phyloP scores from a whole-genome alignment of 2,113 vertebrate genomes.

The Raja brachyura region DNA sequence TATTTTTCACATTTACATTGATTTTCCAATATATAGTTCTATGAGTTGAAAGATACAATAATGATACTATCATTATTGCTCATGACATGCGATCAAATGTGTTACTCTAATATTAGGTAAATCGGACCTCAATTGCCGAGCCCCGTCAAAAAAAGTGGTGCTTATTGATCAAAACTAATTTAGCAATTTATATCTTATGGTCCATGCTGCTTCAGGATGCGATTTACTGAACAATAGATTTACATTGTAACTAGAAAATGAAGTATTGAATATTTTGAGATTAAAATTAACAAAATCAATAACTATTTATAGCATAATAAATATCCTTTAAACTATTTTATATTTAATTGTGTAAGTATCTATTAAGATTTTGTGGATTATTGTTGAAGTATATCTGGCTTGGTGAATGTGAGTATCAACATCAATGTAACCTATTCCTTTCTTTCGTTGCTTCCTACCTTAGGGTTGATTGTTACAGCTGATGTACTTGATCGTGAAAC shows the following conservation, averaged over 20 bases:
- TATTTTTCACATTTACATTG: background rate
- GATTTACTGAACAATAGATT: background rate
- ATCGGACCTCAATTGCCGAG: background rate
- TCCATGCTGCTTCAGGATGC: background rate
- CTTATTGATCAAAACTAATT: background rate
- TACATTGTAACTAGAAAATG: background rate
- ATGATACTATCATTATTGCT: background rate
- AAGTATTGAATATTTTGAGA: background rate
- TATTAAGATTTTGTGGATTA: background rate
- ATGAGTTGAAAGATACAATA: background rate
- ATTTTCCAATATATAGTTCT: background rate
- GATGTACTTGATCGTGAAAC: slow-evolving; percentile 89
- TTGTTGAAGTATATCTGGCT: background rate
- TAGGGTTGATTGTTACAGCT: slow-evolving; percentile 86
- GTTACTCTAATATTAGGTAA: background rate
- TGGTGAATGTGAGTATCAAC: background rate
- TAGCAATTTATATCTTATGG: background rate
- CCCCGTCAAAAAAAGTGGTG: background rate
- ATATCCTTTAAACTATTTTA: background rate
- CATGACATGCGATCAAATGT: background rate
- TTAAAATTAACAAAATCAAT: background rate
- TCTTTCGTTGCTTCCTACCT: slow-evolving; percentile 42
- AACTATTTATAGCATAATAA: background rate
- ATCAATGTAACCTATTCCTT: background rate
- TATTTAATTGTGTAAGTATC: background rate